phyloP scores from a whole-genome alignment of 1,140 invertebrate species.

The Chymomyza costata region DNA sequence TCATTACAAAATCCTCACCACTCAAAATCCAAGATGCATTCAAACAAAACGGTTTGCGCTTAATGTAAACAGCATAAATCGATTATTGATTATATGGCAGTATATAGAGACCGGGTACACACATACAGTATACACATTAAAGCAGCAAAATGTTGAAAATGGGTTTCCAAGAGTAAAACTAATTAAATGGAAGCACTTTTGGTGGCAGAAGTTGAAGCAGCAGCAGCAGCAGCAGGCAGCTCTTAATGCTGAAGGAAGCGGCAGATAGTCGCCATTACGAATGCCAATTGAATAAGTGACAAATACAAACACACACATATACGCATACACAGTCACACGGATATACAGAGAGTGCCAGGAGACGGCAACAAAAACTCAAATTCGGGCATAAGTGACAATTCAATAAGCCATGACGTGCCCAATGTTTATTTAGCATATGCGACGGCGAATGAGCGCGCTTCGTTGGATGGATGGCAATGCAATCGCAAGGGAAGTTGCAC shows the following conservation, averaged over 20 bases:
- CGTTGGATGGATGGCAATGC: slow-evolving; percentile 26
- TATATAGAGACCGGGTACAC: no score
- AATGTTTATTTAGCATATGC: slow-evolving; percentile 74
- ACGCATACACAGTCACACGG: slow-evolving; percentile 1
- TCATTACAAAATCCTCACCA: no score
- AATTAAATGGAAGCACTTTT: slow-evolving; percentile 69
- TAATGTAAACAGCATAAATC: slow-evolving; percentile 61
- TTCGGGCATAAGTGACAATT: slow-evolving; percentile 74
- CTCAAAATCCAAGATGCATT: no score
- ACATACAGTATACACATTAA: slow-evolving; percentile 28
- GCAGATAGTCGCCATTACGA: slow-evolving; percentile 64
- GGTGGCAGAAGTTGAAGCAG: slow-evolving; percentile 7
- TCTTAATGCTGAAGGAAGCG: slow-evolving; percentile 23
- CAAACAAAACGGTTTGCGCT: no score
- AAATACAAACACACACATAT: slow-evolving; percentile 28
- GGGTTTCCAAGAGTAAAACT: slow-evolving; percentile 58
- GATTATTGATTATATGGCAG: slow-evolving; percentile 55
- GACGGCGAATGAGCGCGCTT: slow-evolving; percentile 68
- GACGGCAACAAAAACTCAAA: slow-evolving; percentile 62
- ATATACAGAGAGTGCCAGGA: neutral
- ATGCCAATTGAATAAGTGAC: slow-evolving; percentile 55
- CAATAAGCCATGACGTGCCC: slow-evolving; percentile 73
- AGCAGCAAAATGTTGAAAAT: slow-evolving; percentile 42
- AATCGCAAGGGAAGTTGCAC: slow-evolving; percentile 36
- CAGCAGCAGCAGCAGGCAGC: slow-evolving; percentile 16